Percentiles rank a stretch among this genome's conserved stretches.
Conservation (phyloP, 1,140 invertebrate genomes). For the Laupala kohalensis region DNA sequence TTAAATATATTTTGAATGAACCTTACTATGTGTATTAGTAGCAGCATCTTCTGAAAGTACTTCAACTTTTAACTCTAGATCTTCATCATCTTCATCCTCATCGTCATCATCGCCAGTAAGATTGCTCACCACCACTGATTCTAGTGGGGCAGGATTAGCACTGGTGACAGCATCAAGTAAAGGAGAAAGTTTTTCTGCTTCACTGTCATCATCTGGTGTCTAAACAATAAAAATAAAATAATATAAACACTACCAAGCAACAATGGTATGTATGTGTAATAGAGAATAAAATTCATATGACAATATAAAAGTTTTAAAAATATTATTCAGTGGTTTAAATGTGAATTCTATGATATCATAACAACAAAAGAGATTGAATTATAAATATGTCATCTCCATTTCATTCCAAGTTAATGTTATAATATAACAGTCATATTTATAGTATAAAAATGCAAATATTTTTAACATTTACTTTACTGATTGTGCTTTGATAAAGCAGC, state of each 20-base stretch:
- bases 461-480: too few species aligned
- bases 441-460: too few species aligned
- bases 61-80: conserved; percentile 25
- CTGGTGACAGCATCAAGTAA: conserved; percentile 41
- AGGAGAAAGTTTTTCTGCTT: conserved; percentile 65
- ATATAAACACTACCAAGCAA: not conserved
- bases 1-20: not conserved
- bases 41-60: conserved; percentile 8
- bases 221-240: conserved; percentile 18
- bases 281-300: not conserved
- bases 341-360: too few species aligned
- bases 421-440: too few species aligned
- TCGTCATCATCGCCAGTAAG: conserved; percentile 41
- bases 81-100: conserved; percentile 29
- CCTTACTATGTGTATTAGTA: conserved; percentile 9
- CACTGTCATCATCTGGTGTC: conserved; percentile 59
- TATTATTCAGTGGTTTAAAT: too few species aligned
- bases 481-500: too few species aligned
- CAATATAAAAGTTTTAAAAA: not conserved
- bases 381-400: too few species aligned
- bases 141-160: conserved; percentile 25
- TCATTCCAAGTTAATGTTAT: too few species aligned
- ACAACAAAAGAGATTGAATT: too few species aligned
- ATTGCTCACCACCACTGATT: conserved; percentile 31
- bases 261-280: not conserved